phyloP scores from a whole-genome alignment of 1,140 invertebrate genomes.

The Formica exsecta region DNA sequence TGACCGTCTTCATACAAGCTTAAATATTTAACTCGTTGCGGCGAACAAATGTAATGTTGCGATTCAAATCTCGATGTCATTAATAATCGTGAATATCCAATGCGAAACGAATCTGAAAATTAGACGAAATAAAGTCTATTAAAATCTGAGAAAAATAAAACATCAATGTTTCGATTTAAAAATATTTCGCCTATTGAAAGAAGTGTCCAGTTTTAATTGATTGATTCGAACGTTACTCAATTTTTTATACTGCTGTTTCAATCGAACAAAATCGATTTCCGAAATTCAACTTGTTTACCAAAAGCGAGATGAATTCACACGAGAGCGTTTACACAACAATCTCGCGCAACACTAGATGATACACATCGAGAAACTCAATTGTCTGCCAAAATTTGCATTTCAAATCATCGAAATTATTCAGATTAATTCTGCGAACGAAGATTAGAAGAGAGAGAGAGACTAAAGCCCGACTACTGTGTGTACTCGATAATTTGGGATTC shows the following conservation, averaged over 20 bases:
- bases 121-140: neutral
- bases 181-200: neutral
- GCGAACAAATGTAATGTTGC: neutral
- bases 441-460: neutral
- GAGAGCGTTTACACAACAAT: slow-evolving; percentile 9
- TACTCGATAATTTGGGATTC: neutral
- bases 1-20: neutral
- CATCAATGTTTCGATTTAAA: neutral
- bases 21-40: neutral
- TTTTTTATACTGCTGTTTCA: neutral
- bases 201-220: neutral
- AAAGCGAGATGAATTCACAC: slow-evolving; percentile 61
- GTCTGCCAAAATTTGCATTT: slow-evolving; percentile 67
- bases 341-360: neutral
- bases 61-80: neutral
- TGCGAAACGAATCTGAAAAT: neutral
- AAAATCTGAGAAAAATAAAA: neutral
- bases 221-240: neutral
- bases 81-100: neutral
- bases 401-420: slow-evolving; percentile 52
- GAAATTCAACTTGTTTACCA: slow-evolving; percentile 43
- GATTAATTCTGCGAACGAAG: slow-evolving; percentile 3
- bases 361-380: slow-evolving; percentile 50
- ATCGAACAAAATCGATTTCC: slow-evolving; percentile 30
- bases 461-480: neutral